Base-by-base conservation (phyloP, 2,888 invertebrate genomes). In the Drosophila diplacantha region DNA sequence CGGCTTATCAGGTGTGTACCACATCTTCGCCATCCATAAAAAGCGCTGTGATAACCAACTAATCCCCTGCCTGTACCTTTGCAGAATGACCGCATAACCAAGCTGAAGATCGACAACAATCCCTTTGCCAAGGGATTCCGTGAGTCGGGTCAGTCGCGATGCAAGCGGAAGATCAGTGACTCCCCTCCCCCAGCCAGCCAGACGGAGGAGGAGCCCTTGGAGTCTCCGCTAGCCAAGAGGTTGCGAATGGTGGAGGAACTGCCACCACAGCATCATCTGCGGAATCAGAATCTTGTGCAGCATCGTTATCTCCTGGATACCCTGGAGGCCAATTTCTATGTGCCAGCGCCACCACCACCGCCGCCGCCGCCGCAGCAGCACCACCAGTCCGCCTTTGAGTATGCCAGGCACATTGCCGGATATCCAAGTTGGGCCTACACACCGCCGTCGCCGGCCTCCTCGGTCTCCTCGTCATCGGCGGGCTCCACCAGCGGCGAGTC, bases 61-160 rank as follows among this genome's bases (percentile, higher is more conserved):
- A 64, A 82, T 44, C 44, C 14, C 18, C 11, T 32, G 18, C 6
- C 16, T 24, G 18, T 37, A 35, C 88, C 8, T 31, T 4, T 89
- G 16, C 63, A 95, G 93, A 95, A 95, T 83, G 93, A 94, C 73
- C 92, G 93, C 86, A 95, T 96, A 71, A 97, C 96, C 5, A 93
- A 95, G 83, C 87, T 97, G 82, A 96, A 96, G 88, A 96, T 97
- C 81, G 93, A 96, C 88, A 92, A 96, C 89, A 96, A 96, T 83
- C 96, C 96, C 5, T 96, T 96, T 87, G 96, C 96, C 1, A 96
- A 96, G 89, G 96, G 96, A 0, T 97, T 97, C 87, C 92, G 96
- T 38, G 94, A 95, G 73, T 92, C 94, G 67, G 96, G 96, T 1
- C 93, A 93, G 80, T 92, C 93, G 2, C 90, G 92, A 55, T 92